phyloP scores from a whole-genome alignment of 1,140 invertebrate genomes.

The Himalopsyche phryganea region DNA sequence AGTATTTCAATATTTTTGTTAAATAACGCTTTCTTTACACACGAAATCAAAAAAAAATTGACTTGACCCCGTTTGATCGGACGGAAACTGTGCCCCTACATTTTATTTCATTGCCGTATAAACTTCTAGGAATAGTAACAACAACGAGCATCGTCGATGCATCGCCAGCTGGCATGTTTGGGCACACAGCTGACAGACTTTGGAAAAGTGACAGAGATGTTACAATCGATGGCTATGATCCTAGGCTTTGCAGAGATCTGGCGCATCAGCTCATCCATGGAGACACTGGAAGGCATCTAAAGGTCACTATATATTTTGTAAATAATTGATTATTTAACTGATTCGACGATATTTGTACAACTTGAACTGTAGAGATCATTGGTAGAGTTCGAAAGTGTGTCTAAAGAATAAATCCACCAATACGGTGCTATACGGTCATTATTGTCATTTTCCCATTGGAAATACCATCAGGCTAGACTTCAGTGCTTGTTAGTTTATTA shows the following conservation, averaged over 20 bases:
- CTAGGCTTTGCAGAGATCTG: constrained; percentile 63
- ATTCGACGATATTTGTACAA: too few species aligned
- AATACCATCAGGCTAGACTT: too few species aligned
- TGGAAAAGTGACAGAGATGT: constrained; percentile 73
- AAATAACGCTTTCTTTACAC: too few species aligned
- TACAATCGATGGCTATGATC: constrained; percentile 37
- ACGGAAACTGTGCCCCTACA: too few species aligned
- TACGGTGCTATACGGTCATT: too few species aligned
- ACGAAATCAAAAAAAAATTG: too few species aligned
- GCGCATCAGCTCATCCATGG: constrained; percentile 69
- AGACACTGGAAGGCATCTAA: constrained; percentile 58
- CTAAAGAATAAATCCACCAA: background rate
- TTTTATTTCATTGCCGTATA: too few species aligned
- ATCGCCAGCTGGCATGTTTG: constrained; percentile 71
- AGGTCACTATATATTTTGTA: constrained; percentile 37
- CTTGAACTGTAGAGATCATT: background rate
- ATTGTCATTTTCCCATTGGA: too few species aligned
- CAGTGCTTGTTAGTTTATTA: too few species aligned
- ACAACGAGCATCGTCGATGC: constrained; percentile 78
- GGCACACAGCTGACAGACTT: constrained; percentile 66
- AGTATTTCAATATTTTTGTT: too few species aligned
- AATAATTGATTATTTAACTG: background rate
- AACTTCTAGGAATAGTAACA: constrained; percentile 70
- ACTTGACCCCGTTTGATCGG: too few species aligned
- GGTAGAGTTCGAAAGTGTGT: background rate